These are phyloP conservation scores for Pristionchus maxplancki DNA, from an alignment of 2,888 invertebrate species.

Conservation along the genomic window DNA sequence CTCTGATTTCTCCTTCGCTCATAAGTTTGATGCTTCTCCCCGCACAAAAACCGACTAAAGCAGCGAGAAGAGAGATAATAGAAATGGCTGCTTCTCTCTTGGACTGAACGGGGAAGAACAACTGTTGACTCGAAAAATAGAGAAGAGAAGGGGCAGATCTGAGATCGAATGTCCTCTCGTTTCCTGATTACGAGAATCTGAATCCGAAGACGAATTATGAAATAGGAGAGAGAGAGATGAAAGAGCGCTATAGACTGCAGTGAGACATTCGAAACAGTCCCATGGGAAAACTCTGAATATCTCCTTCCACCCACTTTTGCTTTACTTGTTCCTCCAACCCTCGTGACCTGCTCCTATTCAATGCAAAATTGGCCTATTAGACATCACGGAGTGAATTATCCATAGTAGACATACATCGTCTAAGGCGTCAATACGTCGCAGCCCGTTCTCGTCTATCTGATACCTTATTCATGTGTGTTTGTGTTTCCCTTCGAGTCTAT, in stretches of 20 bases:
- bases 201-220: not conserved
- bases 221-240: slow-evolving; percentile 9
- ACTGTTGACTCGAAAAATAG: slow-evolving; percentile 46
- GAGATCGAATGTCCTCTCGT: not conserved
- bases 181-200: not conserved
- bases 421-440: not conserved
- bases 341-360: slow-evolving; percentile 1
- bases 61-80: slow-evolving; percentile 32
- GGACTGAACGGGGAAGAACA: slow-evolving; percentile 46
- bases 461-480: slow-evolving; percentile 2
- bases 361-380: not conserved
- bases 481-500: not conserved
- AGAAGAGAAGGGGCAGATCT: slow-evolving; percentile 6
- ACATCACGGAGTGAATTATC: not conserved
- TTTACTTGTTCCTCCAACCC: slow-evolving; percentile 43
- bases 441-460: not conserved
- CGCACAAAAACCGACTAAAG: slow-evolving; percentile 32
- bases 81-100: slow-evolving; percentile 27
- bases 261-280: slow-evolving; percentile 42
- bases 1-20: not conserved
- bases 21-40: not conserved
- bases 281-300: slow-evolving; percentile 24
- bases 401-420: not conserved
- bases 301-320: not conserved
- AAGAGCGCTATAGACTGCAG: slow-evolving; percentile 24